Base-by-base conservation (phyloP, 2,797 vertebrate genomes). In the Ambastaia sidthimunki region DNA sequence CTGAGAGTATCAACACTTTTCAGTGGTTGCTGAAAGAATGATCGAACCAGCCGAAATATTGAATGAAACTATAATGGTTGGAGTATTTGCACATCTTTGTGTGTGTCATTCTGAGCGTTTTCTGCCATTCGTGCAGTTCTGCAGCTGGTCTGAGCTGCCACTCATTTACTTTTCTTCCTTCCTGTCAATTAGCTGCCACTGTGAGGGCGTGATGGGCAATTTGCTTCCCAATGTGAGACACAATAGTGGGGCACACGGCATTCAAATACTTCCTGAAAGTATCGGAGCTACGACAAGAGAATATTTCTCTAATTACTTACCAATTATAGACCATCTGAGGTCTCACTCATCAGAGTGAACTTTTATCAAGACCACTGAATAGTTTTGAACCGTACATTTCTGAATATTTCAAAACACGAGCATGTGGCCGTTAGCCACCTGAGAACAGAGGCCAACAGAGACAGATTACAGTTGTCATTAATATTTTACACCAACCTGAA, bases 131-230 rank as follows among this genome's bases (percentile, higher is more conserved):
- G n/a, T 70, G 25, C 9, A 7, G 3, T 60, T 68, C 7, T 31
- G 18, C 19, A 23, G 19, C 54, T 57, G 6, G 7, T 59, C 37
- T 50, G n/a, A 71, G 9, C 16, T 62, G 37, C 15, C 28, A 55
- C 60, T 34, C 59, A 76, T 68, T 80, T 72, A 50, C 72, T 76
- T 76, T 76, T 59, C 72, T 66, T 80, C 65, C 34, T 31, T 7
- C 19, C 9, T 23, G 55, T 69, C 57, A 79, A 83, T 69, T 71
- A 65, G 69, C 37, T 52, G 34, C 82, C 21, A 66, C 74, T 74
- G 70, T 41, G 70, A 77, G 50, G 63, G 75, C 52, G 63, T 69
- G 74, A 77, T 23, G 54, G 54, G 19, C 54, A 23, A 57, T 57
- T 57, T 57, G 21, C 55, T 57, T 57, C 9, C 16, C 19, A 21